A percentile compares a stretch with the other conserved stretches of the same genome.
These are phyloP conservation scores for Scrobipalpa atriplicella DNA, from an alignment of 2,888 invertebrate species.

Conservation along the genomic window DNA sequence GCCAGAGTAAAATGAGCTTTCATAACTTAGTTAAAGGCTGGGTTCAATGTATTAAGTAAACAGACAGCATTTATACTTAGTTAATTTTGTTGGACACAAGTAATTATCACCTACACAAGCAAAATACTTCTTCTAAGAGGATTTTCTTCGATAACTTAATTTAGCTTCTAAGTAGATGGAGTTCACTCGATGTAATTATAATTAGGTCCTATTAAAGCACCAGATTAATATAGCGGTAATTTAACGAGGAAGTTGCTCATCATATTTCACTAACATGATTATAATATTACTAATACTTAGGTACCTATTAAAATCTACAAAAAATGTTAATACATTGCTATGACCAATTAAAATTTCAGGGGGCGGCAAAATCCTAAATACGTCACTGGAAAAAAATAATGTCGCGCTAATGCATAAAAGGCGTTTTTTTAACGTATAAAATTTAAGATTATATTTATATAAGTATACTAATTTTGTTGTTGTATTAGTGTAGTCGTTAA, in stretches of 20 bases:
- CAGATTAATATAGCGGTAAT: not conserved
- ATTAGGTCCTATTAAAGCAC: slow-evolving; percentile 12
- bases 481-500: not conserved
- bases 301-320: not conserved
- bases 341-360: not conserved
- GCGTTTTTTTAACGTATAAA: too few relatives aligned
- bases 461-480: not conserved
- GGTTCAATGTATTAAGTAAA: not conserved
- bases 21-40: not conserved
- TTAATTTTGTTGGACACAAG: not conserved
- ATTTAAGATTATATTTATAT: too few relatives aligned
- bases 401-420: not conserved
- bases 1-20: not conserved
- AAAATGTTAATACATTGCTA: not conserved
- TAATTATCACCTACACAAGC: not conserved
- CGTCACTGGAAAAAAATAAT: slow-evolving; percentile 4
- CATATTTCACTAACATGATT: slow-evolving; percentile 1
- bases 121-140: too few relatives aligned
- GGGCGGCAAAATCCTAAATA: not conserved
- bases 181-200: not conserved
- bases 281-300: too few relatives aligned
- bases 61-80: not conserved
- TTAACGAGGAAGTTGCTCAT: not conserved
- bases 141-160: too few relatives aligned
- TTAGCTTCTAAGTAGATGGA: too few relatives aligned